These are phyloP conservation scores for Thermophis baileyi DNA, from an alignment of 2,113 vertebrate genomes.

Conservation along the genomic window DNA sequence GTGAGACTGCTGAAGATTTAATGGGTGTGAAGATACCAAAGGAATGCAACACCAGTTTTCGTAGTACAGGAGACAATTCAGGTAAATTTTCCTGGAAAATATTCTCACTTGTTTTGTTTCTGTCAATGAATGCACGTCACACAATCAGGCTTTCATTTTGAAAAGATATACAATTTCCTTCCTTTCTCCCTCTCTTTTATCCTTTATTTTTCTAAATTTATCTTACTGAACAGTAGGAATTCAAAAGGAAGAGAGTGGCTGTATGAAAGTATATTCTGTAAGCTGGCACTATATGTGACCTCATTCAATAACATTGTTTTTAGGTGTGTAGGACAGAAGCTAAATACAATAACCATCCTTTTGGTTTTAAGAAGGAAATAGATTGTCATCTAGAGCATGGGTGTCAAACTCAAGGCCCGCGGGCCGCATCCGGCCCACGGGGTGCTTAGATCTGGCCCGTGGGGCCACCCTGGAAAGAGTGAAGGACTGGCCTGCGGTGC, in stretches of 20 bases:
- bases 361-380: background rate
- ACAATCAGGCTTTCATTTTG: background rate
- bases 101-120: background rate
- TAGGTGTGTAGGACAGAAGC: background rate
- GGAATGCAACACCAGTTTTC: constrained; percentile 35
- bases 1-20: constrained; percentile 63
- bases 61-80: constrained; percentile 57
- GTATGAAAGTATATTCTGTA: background rate
- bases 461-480: too few relatives aligned
- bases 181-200: background rate
- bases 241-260: background rate
- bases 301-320: background rate
- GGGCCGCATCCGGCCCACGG: too few relatives aligned
- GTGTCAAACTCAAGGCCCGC: too few relatives aligned
- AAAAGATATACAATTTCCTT: background rate
- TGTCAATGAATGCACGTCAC: background rate
- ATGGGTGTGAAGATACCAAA: constrained; percentile 57
- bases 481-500: too few relatives aligned
- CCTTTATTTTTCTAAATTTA: background rate
- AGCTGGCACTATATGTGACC: background rate
- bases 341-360: background rate
- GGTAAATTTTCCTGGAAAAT: constrained; percentile 57
- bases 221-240: background rate
- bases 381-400: background rate
- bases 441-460: too few relatives aligned